A percentile compares a stretch with the other conserved stretches of the same genome.
Conservation (phyloP, 2,888 invertebrate genomes). For the Chrysotoxum bicinctum region DNA sequence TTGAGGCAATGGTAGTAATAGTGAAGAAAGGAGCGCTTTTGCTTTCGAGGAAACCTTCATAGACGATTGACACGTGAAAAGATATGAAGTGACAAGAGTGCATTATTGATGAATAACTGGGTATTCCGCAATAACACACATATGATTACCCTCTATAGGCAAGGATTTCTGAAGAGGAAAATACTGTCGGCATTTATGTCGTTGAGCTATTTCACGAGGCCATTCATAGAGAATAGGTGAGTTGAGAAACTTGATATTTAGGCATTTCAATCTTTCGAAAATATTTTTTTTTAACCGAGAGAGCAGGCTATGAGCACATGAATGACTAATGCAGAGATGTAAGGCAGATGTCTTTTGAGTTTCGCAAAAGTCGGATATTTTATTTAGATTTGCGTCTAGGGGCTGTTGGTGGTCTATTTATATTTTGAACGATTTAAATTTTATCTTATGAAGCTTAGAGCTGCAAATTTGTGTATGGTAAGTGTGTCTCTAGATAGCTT, state of each 20-base stretch:
- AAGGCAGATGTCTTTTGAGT: conserved; percentile 25
- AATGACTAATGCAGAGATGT: conserved; percentile 5
- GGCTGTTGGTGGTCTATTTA: conserved; percentile 36
- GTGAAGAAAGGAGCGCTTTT: conserved; percentile 5
- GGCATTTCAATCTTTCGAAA: neutral
- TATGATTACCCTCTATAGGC: neutral
- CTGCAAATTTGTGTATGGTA: no score
- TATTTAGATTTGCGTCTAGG: conserved; percentile 3
- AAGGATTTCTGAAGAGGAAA: conserved; percentile 21
- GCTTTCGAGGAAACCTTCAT: conserved; percentile 41
- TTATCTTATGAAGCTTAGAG: neutral
- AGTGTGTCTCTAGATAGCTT: no score
- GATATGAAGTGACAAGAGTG: conserved; percentile 64
- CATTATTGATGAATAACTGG: conserved; percentile 67
- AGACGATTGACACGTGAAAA: conserved; percentile 67
- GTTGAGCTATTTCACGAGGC: conserved; percentile 52
- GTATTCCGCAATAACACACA: conserved; percentile 21
- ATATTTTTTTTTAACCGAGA: neutral
- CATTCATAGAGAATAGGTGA: conserved; percentile 22
- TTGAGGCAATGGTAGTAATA: conserved; percentile 14
- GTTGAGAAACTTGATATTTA: neutral
- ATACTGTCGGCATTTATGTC: conserved; percentile 41
- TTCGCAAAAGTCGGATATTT: neutral
- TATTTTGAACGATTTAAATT: conserved; percentile 11
- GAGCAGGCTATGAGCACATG: conserved; percentile 22